phyloP scores from a whole-genome alignment of 2,888 invertebrate species.

The Eupithecia tripunctaria region DNA sequence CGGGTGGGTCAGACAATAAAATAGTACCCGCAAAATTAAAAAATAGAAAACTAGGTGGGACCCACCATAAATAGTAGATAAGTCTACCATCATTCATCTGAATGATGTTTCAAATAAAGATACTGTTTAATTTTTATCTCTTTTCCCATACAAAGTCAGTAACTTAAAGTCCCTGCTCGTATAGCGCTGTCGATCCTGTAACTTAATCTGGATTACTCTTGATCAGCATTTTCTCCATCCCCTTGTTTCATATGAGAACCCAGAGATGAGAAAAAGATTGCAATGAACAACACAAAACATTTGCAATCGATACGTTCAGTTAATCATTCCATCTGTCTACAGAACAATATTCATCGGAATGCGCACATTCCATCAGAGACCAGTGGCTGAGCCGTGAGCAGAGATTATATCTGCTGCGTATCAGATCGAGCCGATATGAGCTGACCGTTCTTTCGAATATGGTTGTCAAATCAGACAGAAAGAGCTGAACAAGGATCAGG shows the following conservation, averaged over 20 bases:
- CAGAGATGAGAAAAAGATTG: neutral
- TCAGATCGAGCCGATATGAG: constrained; percentile 72
- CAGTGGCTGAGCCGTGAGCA: constrained; percentile 47
- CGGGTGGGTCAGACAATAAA: too few species aligned
- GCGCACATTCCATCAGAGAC: constrained; percentile 38
- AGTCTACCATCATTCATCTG: too few species aligned
- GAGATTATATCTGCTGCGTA: constrained; percentile 64
- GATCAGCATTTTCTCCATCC: neutral
- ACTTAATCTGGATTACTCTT: neutral
- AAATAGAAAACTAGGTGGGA: too few species aligned
- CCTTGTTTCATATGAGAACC: neutral
- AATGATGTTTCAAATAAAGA: too few species aligned
- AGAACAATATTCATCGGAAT: constrained; percentile 33
- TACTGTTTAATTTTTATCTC: too few species aligned
- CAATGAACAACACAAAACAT: constrained; percentile 23
- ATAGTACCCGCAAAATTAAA: too few species aligned
- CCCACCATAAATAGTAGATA: too few species aligned
- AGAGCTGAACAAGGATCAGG: neutral
- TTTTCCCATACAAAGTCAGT: too few species aligned
- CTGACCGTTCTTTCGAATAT: constrained; percentile 39
- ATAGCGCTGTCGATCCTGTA: neutral
- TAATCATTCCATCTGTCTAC: constrained; percentile 30
- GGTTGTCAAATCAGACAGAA: constrained; percentile 15
- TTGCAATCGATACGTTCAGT: constrained; percentile 27
- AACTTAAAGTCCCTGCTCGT: too few species aligned